Percentiles rank a stretch among this genome's conserved stretches.
phyloP scores from a whole-genome alignment of 2,113 vertebrate genomes.

The Melospiza georgiana region DNA sequence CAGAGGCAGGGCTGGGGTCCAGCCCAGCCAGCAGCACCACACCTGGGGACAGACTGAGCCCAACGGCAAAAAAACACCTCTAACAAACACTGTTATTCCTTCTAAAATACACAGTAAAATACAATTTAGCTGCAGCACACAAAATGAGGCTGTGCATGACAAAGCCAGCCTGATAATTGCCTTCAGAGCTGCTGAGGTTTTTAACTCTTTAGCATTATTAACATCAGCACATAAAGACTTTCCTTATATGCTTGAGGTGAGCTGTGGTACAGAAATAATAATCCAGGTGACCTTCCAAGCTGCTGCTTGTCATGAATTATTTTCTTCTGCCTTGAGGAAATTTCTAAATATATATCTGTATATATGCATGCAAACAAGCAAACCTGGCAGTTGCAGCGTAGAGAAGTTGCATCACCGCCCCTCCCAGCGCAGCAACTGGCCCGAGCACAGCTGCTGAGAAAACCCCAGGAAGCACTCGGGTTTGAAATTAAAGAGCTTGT shows the following conservation, averaged over 20 bases:
- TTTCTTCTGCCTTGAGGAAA: constrained; percentile 1
- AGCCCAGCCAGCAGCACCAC: background rate
- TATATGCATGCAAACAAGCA: background rate
- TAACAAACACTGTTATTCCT: background rate
- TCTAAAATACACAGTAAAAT: background rate
- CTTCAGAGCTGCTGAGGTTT: background rate
- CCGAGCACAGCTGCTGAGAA: background rate
- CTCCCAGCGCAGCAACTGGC: background rate
- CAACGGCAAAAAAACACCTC: rapidly evolving
- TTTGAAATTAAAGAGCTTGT: background rate
- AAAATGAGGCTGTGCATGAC: background rate
- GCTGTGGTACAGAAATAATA: background rate
- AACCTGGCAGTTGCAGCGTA: background rate
- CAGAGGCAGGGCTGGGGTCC: background rate
- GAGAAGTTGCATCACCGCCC: background rate
- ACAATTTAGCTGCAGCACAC: background rate
- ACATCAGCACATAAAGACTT: background rate
- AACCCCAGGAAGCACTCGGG: background rate
- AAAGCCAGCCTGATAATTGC: background rate
- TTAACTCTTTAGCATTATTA: background rate
- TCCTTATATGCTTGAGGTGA: background rate
- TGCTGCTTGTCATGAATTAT: background rate
- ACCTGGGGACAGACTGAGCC: rapidly evolving
- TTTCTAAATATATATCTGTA: background rate
- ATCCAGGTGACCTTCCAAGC: constrained; percentile 40